A percentile compares a stretch with the other conserved stretches of the same genome.
These are phyloP conservation scores for Sebastes hubbsi DNA, from an alignment of 2,797 vertebrate genomes.

Conservation along the genomic window DNA sequence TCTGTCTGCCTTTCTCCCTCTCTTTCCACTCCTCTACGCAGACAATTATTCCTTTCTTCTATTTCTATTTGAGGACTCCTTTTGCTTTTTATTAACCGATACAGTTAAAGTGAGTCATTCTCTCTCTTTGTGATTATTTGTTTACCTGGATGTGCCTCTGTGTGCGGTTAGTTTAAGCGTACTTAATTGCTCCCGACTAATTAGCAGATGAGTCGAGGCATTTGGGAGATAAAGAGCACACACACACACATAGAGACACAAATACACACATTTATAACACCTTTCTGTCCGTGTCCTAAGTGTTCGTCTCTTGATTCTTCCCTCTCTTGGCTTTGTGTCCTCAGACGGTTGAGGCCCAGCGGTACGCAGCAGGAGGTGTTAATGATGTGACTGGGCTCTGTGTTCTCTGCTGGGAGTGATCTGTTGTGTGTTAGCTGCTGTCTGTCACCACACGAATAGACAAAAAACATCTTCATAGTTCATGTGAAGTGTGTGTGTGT, in stretches of 20 bases:
- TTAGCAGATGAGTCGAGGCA: constrained; percentile 74
- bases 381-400: constrained; percentile 77
- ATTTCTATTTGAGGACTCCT: constrained; percentile 16
- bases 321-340: constrained; percentile 48
- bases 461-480: constrained; percentile 70
- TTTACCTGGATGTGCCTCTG: constrained; percentile 65
- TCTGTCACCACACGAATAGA: constrained; percentile 67
- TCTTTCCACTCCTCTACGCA: background rate
- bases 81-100: constrained; percentile 16
- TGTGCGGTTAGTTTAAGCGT: constrained; percentile 68
- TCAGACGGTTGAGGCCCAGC: constrained; percentile 54
- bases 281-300: constrained; percentile 48
- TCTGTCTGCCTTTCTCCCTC: constrained; percentile 7
- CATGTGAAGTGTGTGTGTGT: constrained; percentile 21
- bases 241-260: constrained; percentile 8
- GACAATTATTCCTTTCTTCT: constrained; percentile 7
- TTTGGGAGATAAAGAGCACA: constrained; percentile 52
- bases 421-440: constrained; percentile 72
- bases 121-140: constrained; percentile 60
- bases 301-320: constrained; percentile 45
- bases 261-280: constrained; percentile 49
- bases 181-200: constrained; percentile 78
- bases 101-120: constrained; percentile 37
- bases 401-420: constrained; percentile 73
- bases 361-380: constrained; percentile 73